Percentiles rank a stretch among this genome's conserved stretches.
phyloP scores from a whole-genome alignment of 2,797 vertebrate species.

The Mastacembelus armatus region DNA sequence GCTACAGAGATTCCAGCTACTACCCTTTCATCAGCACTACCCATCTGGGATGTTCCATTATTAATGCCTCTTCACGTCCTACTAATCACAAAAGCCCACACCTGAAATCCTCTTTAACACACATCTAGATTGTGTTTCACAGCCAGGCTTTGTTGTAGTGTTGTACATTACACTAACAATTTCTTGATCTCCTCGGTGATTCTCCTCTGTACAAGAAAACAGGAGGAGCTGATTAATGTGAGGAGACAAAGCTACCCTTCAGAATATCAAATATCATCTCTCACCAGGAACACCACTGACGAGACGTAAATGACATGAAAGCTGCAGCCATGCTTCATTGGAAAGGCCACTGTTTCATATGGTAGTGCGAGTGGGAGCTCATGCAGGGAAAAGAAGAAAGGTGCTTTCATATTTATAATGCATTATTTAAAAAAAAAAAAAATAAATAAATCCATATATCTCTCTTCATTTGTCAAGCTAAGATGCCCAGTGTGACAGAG shows the following conservation, averaged over 20 bases:
- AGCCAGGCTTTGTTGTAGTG: constrained; percentile 60
- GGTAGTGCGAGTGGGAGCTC: constrained; percentile 34
- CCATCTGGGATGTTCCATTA: constrained; percentile 27
- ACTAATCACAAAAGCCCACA: constrained; percentile 50
- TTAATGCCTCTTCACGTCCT: constrained; percentile 16
- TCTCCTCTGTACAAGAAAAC: constrained; percentile 61
- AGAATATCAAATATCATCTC: constrained; percentile 80
- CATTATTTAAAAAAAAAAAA: neutral
- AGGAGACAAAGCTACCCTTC: constrained; percentile 73
- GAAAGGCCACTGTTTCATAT: constrained; percentile 59
- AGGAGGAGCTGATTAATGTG: constrained; percentile 78
- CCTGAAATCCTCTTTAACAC: constrained; percentile 52
- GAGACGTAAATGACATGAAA: constrained; percentile 76
- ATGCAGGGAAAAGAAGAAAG: constrained; percentile 45
- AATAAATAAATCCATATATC: neutral
- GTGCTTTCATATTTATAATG: constrained; percentile 47
- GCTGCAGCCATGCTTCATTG: constrained; percentile 57
- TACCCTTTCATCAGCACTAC: constrained; percentile 33
- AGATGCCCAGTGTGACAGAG: constrained; percentile 8
- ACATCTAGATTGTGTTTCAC: constrained; percentile 57
- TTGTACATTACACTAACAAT: constrained; percentile 70
- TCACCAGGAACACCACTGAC: constrained; percentile 67
- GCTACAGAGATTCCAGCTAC: constrained; percentile 7
- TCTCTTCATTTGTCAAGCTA: constrained; percentile 1
- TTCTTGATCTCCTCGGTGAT: constrained; percentile 69